These are phyloP conservation scores for Hormaphis cornu DNA, from an alignment of 1,140 invertebrate genomes.

Conservation along the genomic window DNA sequence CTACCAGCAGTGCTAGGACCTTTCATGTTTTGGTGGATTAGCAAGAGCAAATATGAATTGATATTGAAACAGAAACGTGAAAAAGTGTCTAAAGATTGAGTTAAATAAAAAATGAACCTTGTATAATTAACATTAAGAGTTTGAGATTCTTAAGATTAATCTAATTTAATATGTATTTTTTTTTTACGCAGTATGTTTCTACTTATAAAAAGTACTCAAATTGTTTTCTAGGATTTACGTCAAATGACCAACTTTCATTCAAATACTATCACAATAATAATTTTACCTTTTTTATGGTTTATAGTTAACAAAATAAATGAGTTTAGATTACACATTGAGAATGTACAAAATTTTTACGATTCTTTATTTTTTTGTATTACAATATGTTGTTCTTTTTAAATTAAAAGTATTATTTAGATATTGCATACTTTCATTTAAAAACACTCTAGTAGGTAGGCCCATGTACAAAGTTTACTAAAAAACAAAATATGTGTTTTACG, in stretches of 20 bases:
- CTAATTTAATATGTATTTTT: constrained; percentile 1
- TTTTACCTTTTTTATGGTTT: background rate
- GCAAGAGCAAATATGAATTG: constrained; percentile 89
- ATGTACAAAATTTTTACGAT: background rate
- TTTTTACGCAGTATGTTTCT: constrained; percentile 4
- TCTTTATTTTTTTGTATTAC: too few relatives aligned
- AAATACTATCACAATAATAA: background rate
- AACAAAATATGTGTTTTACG: too few relatives aligned
- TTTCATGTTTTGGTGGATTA: constrained; percentile 85
- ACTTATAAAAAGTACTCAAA: background rate
- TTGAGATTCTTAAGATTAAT: background rate
- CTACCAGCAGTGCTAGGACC: constrained; percentile 89
- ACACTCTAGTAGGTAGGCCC: background rate
- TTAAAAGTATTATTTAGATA: too few relatives aligned
- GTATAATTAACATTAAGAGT: background rate
- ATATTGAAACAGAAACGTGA: constrained; percentile 56
- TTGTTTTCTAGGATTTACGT: background rate
- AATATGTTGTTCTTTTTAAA: too few relatives aligned
- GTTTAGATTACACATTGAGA: background rate
- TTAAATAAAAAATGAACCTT: background rate
- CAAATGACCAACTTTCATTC: background rate
- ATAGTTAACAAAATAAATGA: background rate
- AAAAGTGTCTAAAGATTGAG: constrained; percentile 37
- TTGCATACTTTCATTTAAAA: too few relatives aligned
- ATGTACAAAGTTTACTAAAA: background rate